Evolutionary conservation across 2,888 invertebrate genomes (phyloP), one percentile per base, ranked within the genome.

Genomic region (Meganola albula): DNA sequence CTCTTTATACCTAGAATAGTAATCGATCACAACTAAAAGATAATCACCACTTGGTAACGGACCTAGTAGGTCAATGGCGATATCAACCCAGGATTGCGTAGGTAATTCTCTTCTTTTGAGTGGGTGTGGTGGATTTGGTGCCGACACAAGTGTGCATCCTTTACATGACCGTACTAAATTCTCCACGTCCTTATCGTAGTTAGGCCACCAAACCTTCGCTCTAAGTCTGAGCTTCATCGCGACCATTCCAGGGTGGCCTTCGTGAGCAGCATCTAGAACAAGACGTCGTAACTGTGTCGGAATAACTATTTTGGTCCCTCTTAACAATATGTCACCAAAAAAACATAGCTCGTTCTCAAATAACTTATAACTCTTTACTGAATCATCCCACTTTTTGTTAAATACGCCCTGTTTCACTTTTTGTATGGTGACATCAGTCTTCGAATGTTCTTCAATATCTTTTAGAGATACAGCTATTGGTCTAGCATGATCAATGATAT

Each of bases 1-100:
- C 23, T 50, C 48, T 26, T 49, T 48, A 25, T 56, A 56, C 1
- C 54, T 11, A 9, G 39, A 42, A 28, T 39, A 57, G 16, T 55
- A 57, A 7, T 60, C 50, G 2, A 57, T 14, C 0, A 55, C 6
- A 0, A 55, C 48, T 0, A 58, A 25, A 0, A 56, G 4, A 16
- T 54, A 41, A 3, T 55, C 43, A n/a, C 22, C 11, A 16, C 10
- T 45, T 0, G 55, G 53, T 2, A 58, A 10, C 1, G 53, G 57
- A 0, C 52, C 55, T 9, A 55, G 4, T 1, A 51, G 18, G 16
- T 53, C 55, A 0, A 54, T 40, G 1, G 48, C 50, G 0, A 42
- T 16, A 18, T 50, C 52, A 3, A 46, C 24, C 49, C 49, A 56
- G 1, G 45, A 26, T n/a, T 27, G 12, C 2, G n/a, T 1, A 5